Conservation (phyloP, 2,797 vertebrate genomes). For the Myiotriccus ornatus region DNA sequence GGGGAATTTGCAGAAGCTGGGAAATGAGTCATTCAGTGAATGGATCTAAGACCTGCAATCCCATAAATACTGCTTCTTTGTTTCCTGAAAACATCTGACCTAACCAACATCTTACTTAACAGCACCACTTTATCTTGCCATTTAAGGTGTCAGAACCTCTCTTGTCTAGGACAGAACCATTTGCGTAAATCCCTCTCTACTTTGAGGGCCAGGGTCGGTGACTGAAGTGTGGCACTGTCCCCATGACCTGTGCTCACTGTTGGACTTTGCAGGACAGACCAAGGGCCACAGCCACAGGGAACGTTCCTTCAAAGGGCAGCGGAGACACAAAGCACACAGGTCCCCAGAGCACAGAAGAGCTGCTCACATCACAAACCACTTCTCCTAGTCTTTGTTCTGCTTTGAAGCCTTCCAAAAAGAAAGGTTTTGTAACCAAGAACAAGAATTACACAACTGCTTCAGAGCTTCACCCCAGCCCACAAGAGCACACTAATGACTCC, state of each 20-base stretch:
- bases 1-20: slow-evolving; percentile 15
- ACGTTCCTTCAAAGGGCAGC: neutral
- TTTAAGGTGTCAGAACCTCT: neutral
- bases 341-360: neutral
- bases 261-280: neutral
- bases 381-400: neutral
- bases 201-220: neutral
- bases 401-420: slow-evolving; percentile 7
- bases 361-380: neutral
- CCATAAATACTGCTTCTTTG: neutral
- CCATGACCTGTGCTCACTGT: neutral
- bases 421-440: neutral
- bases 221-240: neutral
- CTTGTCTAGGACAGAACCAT: neutral
- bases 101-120: neutral
- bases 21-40: slow-evolving; percentile 16
- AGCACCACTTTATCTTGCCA: neutral
- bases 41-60: neutral
- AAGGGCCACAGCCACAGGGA: neutral
- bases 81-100: neutral
- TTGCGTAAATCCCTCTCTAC: neutral
- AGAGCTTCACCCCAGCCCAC: neutral
- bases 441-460: neutral
- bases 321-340: neutral
- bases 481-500: neutral